Evolutionary conservation across 1,140 invertebrate species (phyloP).

Genomic region (Fopius arisanus): DNA sequence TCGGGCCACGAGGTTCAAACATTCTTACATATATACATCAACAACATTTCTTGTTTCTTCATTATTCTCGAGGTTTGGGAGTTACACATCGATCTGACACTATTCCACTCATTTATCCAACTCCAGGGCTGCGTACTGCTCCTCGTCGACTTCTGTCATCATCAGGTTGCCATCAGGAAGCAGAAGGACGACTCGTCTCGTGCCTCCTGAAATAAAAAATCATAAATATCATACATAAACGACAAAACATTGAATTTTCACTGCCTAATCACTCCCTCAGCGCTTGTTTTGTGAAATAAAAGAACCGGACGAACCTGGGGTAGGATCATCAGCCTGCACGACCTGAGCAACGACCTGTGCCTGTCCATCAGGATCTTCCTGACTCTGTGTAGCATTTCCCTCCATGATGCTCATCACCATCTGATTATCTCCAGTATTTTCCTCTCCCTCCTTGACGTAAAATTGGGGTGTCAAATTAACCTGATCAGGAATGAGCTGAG

Average conservation of each 20-base stretch:
- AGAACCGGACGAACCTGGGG: too few relatives aligned
- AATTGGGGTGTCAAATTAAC: conserved; percentile 63
- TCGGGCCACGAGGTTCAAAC: neutral
- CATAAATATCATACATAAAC: too few relatives aligned
- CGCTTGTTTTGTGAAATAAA: too few relatives aligned
- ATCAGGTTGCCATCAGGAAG: conserved; percentile 83
- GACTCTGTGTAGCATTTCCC: conserved; percentile 43
- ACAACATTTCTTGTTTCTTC: neutral
- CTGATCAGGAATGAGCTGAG: conserved; percentile 62
- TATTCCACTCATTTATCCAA: conserved; percentile 66
- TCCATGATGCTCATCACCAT: conserved; percentile 66
- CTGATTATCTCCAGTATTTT: conserved; percentile 53
- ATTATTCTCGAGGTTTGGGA: neutral
- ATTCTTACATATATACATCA: conserved; percentile 23
- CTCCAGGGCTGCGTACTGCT: conserved; percentile 79
- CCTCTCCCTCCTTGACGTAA: conserved; percentile 66
- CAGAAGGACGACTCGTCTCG: conserved; percentile 79
- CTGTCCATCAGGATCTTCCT: conserved; percentile 62
- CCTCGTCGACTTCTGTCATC: conserved; percentile 84
- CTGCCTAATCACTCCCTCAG: too few relatives aligned
- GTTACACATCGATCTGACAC: neutral
- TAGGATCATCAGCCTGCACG: conserved; percentile 80
- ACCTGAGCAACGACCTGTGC: conserved; percentile 83
- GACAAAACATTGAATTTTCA: too few relatives aligned
- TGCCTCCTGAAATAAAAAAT: conserved; percentile 79